Evolutionary conservation across 1,140 invertebrate genomes (phyloP), one percentile per base, ranked within the genome.

Genomic region (Saccostrea echinata): DNA sequence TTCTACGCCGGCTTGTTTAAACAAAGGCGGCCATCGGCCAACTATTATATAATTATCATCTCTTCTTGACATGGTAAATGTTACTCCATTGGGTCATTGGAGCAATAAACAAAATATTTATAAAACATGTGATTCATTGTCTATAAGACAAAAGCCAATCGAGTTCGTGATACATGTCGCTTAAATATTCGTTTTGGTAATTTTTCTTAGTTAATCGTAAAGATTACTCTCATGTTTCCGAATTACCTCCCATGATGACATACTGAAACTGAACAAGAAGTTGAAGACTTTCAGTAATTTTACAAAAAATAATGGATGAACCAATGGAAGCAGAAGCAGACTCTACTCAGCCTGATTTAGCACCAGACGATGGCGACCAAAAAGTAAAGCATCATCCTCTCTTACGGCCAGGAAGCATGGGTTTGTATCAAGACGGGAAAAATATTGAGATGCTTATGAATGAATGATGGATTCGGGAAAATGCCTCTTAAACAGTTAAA

Each of bases 391-490:
- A 87, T 16, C 84, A 88, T 43, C 90, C 91, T 57, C 68, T 92
- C 24, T 76, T 91, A 27, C 89, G 92, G 33, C 93, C 92, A 68
- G 92, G 92, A 51, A 92, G 90, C 82, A 93, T 93, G 92, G 92
- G 92, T 93, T 89, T 55, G 85, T 85, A 43, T 80, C 13, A 24
- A 6, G 9, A 76, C 61, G 35, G n/a, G 11, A 13, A 43, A 43
- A 43, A 21, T n/a, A n/a, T 12, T 57, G 21, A n/a, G n/a, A 55
- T 43, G 43, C 43, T 0, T 43, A 6, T 43, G 35, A 43, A 43
- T 43, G 43, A 43, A 43, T 43, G 11, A n/a, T 21, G 57, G 24
- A 43, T 13, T 13, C 21, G 21, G 55, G 21, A 57, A 57, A 18
- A 6, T 4, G 43, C 4, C 6, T n/a, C n/a, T n/a, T n/a, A n/a